These are phyloP conservation scores for Diplodus sargus DNA, from an alignment of 2,797 vertebrate species.

Conservation along the genomic window DNA sequence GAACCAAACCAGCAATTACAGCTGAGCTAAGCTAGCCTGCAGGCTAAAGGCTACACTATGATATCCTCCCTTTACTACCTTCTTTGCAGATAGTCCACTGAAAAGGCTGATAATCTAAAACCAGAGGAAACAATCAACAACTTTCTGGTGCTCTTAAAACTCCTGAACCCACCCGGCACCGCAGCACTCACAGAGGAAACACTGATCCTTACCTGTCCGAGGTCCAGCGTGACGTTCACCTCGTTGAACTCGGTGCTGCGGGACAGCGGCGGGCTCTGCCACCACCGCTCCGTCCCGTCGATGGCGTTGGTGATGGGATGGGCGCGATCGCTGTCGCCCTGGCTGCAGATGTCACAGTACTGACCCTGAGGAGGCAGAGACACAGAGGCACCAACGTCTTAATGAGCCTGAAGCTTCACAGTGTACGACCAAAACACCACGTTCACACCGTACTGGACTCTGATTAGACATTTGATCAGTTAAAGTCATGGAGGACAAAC, in stretches of 20 bases:
- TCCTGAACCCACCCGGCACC: too few relatives aligned
- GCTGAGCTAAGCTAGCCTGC: not conserved
- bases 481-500: not conserved
- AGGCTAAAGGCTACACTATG: not conserved
- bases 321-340: conserved; percentile 88
- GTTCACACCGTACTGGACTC: too few relatives aligned
- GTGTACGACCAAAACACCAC: too few relatives aligned
- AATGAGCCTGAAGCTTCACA: too few relatives aligned
- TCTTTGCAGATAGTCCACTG: too few relatives aligned
- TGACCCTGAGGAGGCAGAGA: conserved; percentile 88
- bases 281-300: conserved; percentile 97
- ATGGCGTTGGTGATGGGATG: conserved; percentile 95
- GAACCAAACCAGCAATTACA: not conserved
- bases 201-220: conserved; percentile 90
- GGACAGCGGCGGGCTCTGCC: conserved; percentile 97
- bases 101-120: too few relatives aligned
- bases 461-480: too few relatives aligned
- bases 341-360: conserved; percentile 95
- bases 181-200: too few relatives aligned
- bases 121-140: too few relatives aligned
- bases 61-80: not conserved
- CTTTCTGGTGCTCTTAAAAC: not conserved
- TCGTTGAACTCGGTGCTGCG: conserved; percentile 93
- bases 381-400: not conserved
- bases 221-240: conserved; percentile 96